Base-by-base conservation (phyloP, 2,888 invertebrate species). In the Tanaodytes sp. region DNA sequence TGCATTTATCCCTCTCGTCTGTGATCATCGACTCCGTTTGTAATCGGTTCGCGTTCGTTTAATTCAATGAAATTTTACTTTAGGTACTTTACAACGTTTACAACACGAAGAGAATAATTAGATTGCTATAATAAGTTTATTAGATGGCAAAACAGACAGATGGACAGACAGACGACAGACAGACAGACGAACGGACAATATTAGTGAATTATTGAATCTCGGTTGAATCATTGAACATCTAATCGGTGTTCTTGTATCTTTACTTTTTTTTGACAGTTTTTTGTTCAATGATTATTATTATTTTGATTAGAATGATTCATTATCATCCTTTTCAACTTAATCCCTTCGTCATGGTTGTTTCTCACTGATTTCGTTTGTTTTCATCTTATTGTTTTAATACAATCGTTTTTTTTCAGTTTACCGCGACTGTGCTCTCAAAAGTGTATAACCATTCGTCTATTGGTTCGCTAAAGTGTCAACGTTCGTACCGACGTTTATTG, bases 31-130 rank as follows among this genome's bases (percentile, higher is more conserved):
- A n/a, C n/a, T n/a, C n/a, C n/a, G n/a, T n/a, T n/a, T n/a, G n/a
- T n/a, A n/a, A n/a, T n/a, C n/a, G n/a, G n/a, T n/a, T n/a, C n/a
- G n/a, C n/a, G n/a, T 27, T 27, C 27, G 9, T 27, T 27, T 6
- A 27, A 27, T 27, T 27, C 9, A 27, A 27, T 27, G 4, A 6
- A 27, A 70, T 51, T 58, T 52, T 52, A 19, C 51, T 59, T 71
- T 69, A 71, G 37, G 63, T 72, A 74, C 74, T 72, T 80, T 77
- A 80, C 75, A 77, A 79, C 76, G 78, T 79, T 78, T 82, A 80
- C 77, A 83, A 84, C 82, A 84, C 80, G 80, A 79, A 82, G 80
- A 84, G 79, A 82, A 80, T 81, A 77, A 77, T 80, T 72, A 67
- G 68, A 68, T 49, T 64, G 57, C 73, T 76, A 73, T 76, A 76